Base-by-base conservation (phyloP, 2,888 invertebrate species). In the Schizotus pectinicornis region DNA sequence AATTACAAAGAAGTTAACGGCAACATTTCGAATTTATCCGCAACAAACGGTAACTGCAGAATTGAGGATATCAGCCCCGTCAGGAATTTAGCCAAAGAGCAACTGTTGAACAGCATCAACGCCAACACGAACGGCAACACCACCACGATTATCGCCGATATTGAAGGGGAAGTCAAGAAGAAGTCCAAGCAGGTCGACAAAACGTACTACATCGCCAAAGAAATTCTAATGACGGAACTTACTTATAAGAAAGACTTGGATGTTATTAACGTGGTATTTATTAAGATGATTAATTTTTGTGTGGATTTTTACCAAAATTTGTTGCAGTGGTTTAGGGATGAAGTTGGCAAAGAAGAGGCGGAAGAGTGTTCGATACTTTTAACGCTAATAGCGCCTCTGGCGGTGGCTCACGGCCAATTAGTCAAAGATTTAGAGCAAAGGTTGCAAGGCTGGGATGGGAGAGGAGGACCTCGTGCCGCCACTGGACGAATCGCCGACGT, bases 221-320 rank as follows among this genome's bases (percentile, higher is more conserved):
- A 98, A 80, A 83, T 98, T 67, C 84, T 97, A 51, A 95, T 95
- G 93, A 97, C 96, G 0, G 97, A 98, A 77, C 83, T 96, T 67
- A 97, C 97, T 0, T 97, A 96, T 79, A 94, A 94, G 74, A 92
- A 95, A 73, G 97, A 98, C 77, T 81, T 98, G 68, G 95, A 96
- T 77, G 91, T 97, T 37, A 86, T 97, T 61, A 93, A 93, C 77
- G 86, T 90, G 76, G 94, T 94, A 77, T 84, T 89, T 82, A 59
- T 13, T 56, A 45, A 43, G n/a, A 41, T 1, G 12, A 9, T 7
- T 7, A 35, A 36, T 38, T 34, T 39, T 56, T 11, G 48, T 32
- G 13, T 34, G 7, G n/a, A 6, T 37, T 57, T n/a, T 46, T 13
- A 55, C 13, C 42, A n/a, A 35, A 12, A 22, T 49, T 22, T 36